phyloP scores from a whole-genome alignment of 2,888 invertebrate genomes.

The Erebia palarica region DNA sequence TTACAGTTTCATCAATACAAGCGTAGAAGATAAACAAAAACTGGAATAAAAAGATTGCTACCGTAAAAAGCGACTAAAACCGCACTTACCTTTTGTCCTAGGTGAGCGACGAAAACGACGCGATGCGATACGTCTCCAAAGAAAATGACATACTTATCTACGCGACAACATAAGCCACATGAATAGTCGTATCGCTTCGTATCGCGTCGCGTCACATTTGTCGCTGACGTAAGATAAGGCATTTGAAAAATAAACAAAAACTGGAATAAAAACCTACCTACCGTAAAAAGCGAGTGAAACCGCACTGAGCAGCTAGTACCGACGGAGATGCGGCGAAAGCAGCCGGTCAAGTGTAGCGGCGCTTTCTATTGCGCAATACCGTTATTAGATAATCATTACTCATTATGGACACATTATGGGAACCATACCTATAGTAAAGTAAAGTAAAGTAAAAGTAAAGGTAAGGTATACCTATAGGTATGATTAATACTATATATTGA shows the following conservation, averaged over 20 bases:
- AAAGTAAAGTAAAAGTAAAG: no score
- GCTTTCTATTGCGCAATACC: constrained; percentile 46
- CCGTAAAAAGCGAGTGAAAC: constrained; percentile 36
- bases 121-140: no score
- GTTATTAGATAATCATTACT: constrained; percentile 39
- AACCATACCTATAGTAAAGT: neutral
- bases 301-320: constrained; percentile 15
- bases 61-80: constrained; percentile 35
- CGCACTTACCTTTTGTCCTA: neutral
- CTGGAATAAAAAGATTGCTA: constrained; percentile 9
- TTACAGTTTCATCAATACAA: neutral
- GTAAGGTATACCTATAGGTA: no score
- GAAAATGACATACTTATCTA: no score
- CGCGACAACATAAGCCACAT: no score
- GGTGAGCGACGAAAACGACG: no score
- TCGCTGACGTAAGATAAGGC: no score
- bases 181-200: no score
- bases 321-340: constrained; percentile 55
- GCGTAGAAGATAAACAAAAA: constrained; percentile 3
- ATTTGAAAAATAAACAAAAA: neutral
- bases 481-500: neutral
- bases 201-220: no score
- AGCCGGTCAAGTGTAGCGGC: constrained; percentile 51
- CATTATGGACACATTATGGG: constrained; percentile 16
- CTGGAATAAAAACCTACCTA: constrained; percentile 10